A percentile compares a stretch with the other conserved stretches of the same genome.
phyloP scores from a whole-genome alignment of 2,797 vertebrate genomes.

The Melopsittacus undulatus region DNA sequence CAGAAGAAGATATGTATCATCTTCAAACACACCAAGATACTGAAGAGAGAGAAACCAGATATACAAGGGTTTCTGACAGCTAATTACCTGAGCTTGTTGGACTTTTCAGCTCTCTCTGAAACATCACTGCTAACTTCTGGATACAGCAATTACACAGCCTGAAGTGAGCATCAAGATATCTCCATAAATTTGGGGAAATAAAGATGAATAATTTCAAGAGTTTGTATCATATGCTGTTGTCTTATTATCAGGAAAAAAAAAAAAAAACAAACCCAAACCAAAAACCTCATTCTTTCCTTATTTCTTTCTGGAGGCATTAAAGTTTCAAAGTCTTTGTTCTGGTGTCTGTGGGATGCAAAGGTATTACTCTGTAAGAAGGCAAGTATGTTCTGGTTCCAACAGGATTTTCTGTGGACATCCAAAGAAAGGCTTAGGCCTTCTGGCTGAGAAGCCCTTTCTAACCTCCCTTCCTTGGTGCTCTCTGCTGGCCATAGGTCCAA shows the following conservation, averaged over 20 bases:
- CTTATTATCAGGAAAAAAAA: not conserved
- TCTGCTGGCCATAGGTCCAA: not conserved
- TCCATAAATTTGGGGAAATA: not conserved
- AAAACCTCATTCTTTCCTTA: not conserved
- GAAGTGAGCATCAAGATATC: not conserved
- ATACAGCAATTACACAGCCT: not conserved
- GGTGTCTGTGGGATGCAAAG: not conserved
- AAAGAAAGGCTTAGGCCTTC: not conserved
- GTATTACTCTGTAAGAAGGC: not conserved
- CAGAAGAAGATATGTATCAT: not conserved
- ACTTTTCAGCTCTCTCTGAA: not conserved
- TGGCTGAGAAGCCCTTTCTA: not conserved
- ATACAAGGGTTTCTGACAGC: not conserved
- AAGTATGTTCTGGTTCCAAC: not conserved
- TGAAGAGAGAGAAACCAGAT: not conserved
- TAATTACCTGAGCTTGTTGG: not conserved
- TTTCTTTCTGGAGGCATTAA: not conserved
- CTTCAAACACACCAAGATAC: not conserved
- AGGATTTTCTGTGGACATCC: not conserved
- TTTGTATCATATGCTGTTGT: not conserved
- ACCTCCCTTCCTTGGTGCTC: not conserved
- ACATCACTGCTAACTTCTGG: not conserved
- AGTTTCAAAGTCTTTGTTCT: not conserved
- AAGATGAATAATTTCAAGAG: not conserved
- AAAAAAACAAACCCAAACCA: too few species aligned